Conservation (phyloP, 2,797 vertebrate species). For the Pseudomugil tenellus region DNA sequence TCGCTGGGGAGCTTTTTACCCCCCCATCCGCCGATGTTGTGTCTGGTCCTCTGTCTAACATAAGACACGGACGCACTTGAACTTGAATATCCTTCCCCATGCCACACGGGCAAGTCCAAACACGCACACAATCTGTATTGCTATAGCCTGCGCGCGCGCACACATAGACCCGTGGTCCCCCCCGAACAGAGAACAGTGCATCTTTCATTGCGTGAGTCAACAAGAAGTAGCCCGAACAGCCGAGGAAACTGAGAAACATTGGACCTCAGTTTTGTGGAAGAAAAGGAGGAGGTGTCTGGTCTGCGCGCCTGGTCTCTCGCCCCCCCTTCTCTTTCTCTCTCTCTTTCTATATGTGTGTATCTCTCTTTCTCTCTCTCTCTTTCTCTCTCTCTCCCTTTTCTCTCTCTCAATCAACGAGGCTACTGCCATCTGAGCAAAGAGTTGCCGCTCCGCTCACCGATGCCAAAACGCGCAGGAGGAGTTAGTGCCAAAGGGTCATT, state of each 20-base stretch:
- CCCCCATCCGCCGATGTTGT: constrained; percentile 84
- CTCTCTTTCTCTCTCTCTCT: constrained; percentile 60
- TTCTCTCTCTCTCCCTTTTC: constrained; percentile 54
- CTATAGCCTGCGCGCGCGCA: constrained; percentile 70
- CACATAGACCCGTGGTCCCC: constrained; percentile 88
- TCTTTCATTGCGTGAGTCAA: constrained; percentile 89
- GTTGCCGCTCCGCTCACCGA: constrained; percentile 88
- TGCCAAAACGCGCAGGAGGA: constrained; percentile 84
- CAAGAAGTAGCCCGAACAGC: constrained; percentile 77
- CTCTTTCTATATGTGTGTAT: constrained; percentile 39
- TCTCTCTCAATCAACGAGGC: constrained; percentile 73
- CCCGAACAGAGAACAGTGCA: constrained; percentile 88
- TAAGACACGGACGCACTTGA: constrained; percentile 95
- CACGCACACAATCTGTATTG: constrained; percentile 84
- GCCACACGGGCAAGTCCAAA: constrained; percentile 90
- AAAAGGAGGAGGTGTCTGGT: constrained; percentile 81
- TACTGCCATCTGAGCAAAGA: constrained; percentile 85
- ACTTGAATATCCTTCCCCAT: constrained; percentile 92
- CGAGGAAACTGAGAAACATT: constrained; percentile 81
- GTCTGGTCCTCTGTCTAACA: constrained; percentile 82
- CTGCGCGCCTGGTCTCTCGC: constrained; percentile 74
- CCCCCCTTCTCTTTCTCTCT: constrained; percentile 65
- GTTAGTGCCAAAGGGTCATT: constrained; percentile 83
- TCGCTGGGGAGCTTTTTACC: constrained; percentile 82
- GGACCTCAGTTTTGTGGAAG: constrained; percentile 83